Evolutionary conservation across 2,113 vertebrate genomes (phyloP).

Genomic region (Suncus etruscus): DNA sequence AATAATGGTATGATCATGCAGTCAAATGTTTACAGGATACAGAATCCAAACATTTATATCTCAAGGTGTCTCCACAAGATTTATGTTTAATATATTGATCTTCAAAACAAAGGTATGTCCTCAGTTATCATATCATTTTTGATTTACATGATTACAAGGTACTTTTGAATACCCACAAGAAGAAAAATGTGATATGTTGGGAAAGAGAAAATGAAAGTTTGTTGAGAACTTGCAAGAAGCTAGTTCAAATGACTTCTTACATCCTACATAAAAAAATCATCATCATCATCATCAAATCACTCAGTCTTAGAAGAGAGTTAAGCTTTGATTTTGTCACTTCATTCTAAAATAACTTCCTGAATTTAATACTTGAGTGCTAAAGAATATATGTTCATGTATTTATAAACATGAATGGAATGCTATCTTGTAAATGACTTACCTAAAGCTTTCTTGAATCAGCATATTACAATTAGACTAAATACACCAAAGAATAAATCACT

Average conservation of each 20-base stretch:
- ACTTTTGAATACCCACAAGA: conserved; percentile 6
- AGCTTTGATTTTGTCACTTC: not conserved
- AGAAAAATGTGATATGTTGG: conserved; percentile 12
- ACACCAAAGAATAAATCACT: conserved; percentile 50
- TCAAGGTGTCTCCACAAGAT: not conserved
- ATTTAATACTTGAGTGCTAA: not conserved
- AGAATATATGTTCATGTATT: not conserved
- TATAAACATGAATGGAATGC: conserved; percentile 5
- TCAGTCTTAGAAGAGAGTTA: not conserved
- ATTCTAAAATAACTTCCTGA: not conserved
- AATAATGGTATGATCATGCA: not conserved
- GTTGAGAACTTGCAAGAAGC: conserved; percentile 46
- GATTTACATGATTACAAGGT: conserved; percentile 11
- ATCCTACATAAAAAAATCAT: conserved; percentile 19
- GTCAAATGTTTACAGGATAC: not conserved
- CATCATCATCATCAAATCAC: conserved; percentile 40
- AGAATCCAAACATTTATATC: not conserved
- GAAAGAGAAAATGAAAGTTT: conserved; percentile 26
- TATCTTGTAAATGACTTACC: conserved; percentile 39
- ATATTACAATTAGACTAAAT: conserved; percentile 23
- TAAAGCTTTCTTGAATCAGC: conserved; percentile 39
- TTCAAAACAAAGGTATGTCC: not conserved
- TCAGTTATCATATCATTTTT: not conserved
- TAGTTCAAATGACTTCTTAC: conserved; percentile 24
- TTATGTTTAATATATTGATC: not conserved